Conservation (phyloP, 2,888 invertebrate species). For the Mythimna loreyi region DNA sequence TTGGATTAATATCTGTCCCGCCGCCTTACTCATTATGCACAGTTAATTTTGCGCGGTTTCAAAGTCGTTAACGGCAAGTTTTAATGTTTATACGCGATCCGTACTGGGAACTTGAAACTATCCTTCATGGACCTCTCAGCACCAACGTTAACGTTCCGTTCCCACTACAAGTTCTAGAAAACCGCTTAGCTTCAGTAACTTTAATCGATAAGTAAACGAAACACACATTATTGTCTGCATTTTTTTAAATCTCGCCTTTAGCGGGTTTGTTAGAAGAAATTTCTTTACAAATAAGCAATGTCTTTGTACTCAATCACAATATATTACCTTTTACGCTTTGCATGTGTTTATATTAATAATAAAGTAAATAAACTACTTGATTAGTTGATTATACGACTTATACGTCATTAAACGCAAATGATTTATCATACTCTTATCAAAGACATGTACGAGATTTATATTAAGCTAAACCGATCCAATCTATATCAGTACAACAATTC, state of each 20-base stretch:
- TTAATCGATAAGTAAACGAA: conserved; percentile 39
- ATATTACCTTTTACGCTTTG: too few relatives aligned
- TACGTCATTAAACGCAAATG: conserved; percentile 1
- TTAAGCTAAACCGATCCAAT: conserved; percentile 11
- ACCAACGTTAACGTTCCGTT: conserved; percentile 20
- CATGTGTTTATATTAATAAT: too few relatives aligned
- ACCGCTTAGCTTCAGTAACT: conserved; percentile 31
- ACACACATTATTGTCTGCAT: neutral
- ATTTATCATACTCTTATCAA: conserved; percentile 2
- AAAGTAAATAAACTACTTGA: conserved; percentile 14
- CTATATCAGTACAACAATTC: neutral
- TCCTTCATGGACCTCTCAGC: conserved; percentile 34
- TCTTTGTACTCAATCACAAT: too few relatives aligned
- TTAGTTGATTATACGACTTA: conserved; percentile 2
- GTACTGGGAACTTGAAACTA: conserved; percentile 50
- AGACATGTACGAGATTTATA: neutral
- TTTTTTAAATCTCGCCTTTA: too few relatives aligned
- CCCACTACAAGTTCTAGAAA: conserved; percentile 28
- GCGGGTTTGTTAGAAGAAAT: too few relatives aligned
- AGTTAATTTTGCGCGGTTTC: conserved; percentile 74
- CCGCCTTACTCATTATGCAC: conserved; percentile 73
- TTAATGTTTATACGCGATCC: conserved; percentile 65
- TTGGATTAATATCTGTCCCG: conserved; percentile 69
- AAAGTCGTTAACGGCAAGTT: conserved; percentile 71
- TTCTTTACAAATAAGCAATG: too few relatives aligned